Base-by-base conservation (phyloP, 2,113 vertebrate genomes). In the Setophaga coronata region DNA sequence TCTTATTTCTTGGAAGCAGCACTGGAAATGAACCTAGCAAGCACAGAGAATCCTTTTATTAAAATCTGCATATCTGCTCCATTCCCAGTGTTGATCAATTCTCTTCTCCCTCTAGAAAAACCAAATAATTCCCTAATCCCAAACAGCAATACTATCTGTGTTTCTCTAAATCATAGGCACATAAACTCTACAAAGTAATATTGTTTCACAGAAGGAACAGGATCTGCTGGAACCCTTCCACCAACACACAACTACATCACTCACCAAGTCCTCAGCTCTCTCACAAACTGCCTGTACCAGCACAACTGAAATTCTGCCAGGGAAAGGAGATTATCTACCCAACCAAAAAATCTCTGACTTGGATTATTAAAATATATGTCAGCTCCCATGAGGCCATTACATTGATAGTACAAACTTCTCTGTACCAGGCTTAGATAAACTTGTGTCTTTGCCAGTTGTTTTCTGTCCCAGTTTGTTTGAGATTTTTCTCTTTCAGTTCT, bases 331-430 rank as follows among this genome's bases (percentile, higher is more conserved):
- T 34, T 12, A 64, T 50, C 48, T 31, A 62, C 3, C 5, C 14
- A n/a, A 34, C 0, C 0, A 57, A 72, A 90, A 45, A 53, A 17
- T 12, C 0, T 10, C 8, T 25, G 20, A 62, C 6, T 6, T 10
- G 51, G 23, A 64, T 33, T 47, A 57, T 36, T 69, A 38, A 13
- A 77, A 77, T 12, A 40, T 29, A 21, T 47, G 5, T 47, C 51
- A 94, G 33, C 5, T 89, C 57, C 65, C 29, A 72, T 4, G 12
- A 72, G 8, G 12, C 8, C 40, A 47, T 47, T 51, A 64, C 3
- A 69, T 0, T n/a, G 14, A 34, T 6, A 47, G n/a, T 12, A 34
- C 4, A 4, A 25, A 26, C 4, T 77, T 28, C 42, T 76, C 36
- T 66, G 15, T 14, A 29, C 14, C 28, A 62, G 15, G 17, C 14